These are phyloP conservation scores for Selene dorsalis DNA, from an alignment of 2,797 vertebrate species.

Conservation along the genomic window DNA sequence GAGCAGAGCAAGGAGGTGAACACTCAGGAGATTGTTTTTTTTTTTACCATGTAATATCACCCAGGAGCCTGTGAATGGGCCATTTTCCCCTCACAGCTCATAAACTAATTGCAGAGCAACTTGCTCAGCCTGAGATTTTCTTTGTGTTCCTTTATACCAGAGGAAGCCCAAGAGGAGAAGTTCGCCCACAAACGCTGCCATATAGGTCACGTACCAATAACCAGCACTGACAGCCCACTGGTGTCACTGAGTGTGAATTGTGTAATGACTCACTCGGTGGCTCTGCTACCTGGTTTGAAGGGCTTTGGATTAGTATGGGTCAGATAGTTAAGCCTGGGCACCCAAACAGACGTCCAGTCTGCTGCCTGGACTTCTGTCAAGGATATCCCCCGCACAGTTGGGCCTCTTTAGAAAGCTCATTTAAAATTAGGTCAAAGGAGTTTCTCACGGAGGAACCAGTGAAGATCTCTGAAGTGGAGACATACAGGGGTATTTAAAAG, in stretches of 20 bases:
- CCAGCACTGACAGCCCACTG: slow-evolving; percentile 6
- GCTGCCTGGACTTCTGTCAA: slow-evolving; percentile 3
- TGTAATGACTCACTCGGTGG: slow-evolving; percentile 10
- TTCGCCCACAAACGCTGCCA: slow-evolving; percentile 5
- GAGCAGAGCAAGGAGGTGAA: slow-evolving; percentile 93
- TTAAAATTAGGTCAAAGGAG: not conserved
- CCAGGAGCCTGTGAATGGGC: too few species aligned
- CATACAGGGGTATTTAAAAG: not conserved
- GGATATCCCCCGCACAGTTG: not conserved
- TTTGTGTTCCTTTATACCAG: not conserved
- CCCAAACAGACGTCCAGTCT: slow-evolving; percentile 43
- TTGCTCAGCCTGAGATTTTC: not conserved
- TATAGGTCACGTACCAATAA: slow-evolving; percentile 8
- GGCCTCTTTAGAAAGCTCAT: slow-evolving; percentile 16
- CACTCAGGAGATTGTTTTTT: not conserved
- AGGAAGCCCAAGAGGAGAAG: not conserved
- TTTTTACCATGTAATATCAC: not conserved
- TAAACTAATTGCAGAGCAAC: not conserved
- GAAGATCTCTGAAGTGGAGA: not conserved
- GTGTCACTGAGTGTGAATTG: slow-evolving; percentile 27
- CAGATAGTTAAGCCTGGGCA: slow-evolving; percentile 27
- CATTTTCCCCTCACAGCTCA: not conserved
- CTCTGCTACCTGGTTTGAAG: slow-evolving; percentile 3
- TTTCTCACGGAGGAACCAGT: not conserved
- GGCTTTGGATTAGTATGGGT: slow-evolving; percentile 44